Evolutionary conservation across 2,113 vertebrate genomes (phyloP).

Genomic region (Butorides virescens): DNA sequence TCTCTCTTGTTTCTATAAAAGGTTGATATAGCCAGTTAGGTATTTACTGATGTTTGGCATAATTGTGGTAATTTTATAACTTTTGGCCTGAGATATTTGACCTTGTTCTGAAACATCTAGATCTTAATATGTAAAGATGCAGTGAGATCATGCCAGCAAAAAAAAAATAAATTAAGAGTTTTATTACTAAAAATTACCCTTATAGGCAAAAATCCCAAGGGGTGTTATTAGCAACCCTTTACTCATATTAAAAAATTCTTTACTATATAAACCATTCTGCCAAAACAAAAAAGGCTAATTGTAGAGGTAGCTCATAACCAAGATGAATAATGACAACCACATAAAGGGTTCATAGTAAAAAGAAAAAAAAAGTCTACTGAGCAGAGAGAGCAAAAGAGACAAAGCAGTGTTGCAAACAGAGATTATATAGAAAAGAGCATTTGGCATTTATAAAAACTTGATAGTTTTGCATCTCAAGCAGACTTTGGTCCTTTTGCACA

Average conservation of each 20-base stretch:
- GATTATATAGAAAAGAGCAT: background rate
- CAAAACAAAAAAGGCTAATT: background rate
- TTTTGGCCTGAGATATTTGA: background rate
- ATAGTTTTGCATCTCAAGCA: background rate
- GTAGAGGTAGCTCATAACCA: background rate
- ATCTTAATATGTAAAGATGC: background rate
- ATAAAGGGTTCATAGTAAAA: background rate
- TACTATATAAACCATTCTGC: background rate
- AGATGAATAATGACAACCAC: background rate
- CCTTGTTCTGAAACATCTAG: background rate
- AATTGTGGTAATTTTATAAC: background rate
- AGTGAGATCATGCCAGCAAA: background rate
- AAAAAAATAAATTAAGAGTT: background rate
- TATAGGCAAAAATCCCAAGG: background rate
- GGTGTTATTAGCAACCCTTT: background rate
- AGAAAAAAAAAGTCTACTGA: background rate
- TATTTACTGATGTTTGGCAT: background rate
- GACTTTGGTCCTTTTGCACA: background rate
- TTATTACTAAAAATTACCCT: background rate
- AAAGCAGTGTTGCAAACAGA: background rate
- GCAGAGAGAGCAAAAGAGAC: background rate
- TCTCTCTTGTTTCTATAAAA: background rate
- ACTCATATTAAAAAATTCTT: background rate
- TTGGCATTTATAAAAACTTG: background rate
- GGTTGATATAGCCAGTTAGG: background rate